These are phyloP conservation scores for Muricea muricata DNA, from an alignment of 92 coral and sea anemone species.

Conservation along the genomic window DNA sequence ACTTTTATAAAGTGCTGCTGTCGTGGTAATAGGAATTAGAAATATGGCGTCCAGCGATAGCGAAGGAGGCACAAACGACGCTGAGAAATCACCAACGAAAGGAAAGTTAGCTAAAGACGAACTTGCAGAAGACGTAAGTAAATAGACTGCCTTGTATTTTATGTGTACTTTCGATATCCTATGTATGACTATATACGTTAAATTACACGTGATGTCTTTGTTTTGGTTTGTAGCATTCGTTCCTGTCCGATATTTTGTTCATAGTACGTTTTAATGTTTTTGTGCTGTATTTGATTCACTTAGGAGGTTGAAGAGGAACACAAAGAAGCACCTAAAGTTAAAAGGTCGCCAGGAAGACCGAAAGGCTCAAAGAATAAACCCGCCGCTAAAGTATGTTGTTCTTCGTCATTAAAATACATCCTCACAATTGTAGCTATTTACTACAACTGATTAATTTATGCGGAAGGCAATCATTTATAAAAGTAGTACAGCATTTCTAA, in stretches of 20 bases:
- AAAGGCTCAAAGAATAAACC: conserved; percentile 96
- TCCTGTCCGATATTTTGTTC: background rate
- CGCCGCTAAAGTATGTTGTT: conserved; percentile 77
- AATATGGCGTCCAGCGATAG: conserved; percentile 34
- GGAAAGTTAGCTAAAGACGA: conserved; percentile 70
- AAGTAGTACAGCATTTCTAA: too few relatives aligned
- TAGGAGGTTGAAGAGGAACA: conserved; percentile 65
- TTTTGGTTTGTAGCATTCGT: background rate
- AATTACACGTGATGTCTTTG: background rate
- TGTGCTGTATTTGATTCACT: conserved; percentile 17
- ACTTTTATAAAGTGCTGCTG: background rate
- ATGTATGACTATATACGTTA: too few relatives aligned
- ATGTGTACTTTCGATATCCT: too few relatives aligned
- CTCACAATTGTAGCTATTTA: too few relatives aligned
- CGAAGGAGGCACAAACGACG: too few relatives aligned
- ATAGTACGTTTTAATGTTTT: too few relatives aligned
- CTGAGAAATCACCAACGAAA: conserved; percentile 50
- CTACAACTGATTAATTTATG: background rate
- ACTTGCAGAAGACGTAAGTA: conserved; percentile 78
- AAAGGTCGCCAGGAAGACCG: conserved; percentile 90
- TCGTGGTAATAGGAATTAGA: background rate
- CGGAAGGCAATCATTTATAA: background rate
- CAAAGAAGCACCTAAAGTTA: conserved; percentile 78
- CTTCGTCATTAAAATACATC: background rate
- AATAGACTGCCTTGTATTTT: conserved; percentile 29